Percentiles rank a stretch among this genome's conserved stretches.
Evolutionary conservation across 2,113 vertebrate species (phyloP).

Genomic region (Sinocyclocheilus maitianheensis): DNA sequence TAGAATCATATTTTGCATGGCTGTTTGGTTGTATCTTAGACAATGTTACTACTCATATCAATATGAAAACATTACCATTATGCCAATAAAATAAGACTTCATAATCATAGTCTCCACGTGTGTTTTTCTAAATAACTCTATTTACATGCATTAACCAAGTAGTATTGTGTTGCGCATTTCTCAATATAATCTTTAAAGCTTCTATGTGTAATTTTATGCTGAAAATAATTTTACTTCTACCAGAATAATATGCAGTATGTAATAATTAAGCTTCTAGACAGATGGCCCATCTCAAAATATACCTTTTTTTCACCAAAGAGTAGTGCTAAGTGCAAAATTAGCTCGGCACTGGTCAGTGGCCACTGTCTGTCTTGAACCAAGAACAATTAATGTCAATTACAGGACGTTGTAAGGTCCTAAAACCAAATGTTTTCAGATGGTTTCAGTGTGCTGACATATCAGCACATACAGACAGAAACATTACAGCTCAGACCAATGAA

Average conservation of each 20-base stretch:
- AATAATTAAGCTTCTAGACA: background rate
- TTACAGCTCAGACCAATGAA: too few relatives aligned
- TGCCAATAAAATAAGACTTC: background rate
- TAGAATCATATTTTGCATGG: background rate
- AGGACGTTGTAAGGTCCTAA: too few relatives aligned
- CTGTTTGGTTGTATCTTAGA: background rate
- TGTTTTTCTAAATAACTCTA: background rate
- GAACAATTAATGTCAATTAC: too few relatives aligned
- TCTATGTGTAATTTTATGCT: background rate
- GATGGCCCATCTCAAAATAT: background rate
- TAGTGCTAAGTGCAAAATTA: too few relatives aligned
- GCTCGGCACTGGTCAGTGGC: too few relatives aligned
- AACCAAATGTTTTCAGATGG: too few relatives aligned
- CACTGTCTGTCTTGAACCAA: too few relatives aligned
- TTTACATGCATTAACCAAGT: background rate
- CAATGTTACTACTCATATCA: background rate
- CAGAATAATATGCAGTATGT: background rate
- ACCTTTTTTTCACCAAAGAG: background rate
- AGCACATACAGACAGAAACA: too few relatives aligned
- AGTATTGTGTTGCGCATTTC: background rate
- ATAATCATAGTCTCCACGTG: background rate
- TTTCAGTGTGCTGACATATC: too few relatives aligned
- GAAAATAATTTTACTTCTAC: background rate
- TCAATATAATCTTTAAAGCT: background rate
- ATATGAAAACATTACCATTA: background rate